A percentile compares a stretch with the other conserved stretches of the same genome.
Conservation (phyloP, 1,140 invertebrate genomes). For the Nymphalis io region DNA sequence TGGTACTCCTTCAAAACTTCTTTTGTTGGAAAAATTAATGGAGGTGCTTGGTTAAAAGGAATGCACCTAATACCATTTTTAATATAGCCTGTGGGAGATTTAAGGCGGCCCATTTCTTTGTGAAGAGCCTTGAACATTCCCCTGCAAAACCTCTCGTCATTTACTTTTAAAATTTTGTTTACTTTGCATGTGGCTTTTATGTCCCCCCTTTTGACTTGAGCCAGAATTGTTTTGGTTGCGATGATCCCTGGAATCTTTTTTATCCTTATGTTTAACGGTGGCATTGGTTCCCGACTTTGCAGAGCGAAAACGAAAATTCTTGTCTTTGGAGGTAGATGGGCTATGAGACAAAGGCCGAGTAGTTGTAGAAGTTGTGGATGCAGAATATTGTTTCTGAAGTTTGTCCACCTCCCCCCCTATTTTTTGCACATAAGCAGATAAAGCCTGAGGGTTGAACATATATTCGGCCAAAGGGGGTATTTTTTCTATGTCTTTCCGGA, state of each 20-base stretch:
- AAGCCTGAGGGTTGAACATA: slow-evolving; percentile 38
- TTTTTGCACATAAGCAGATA: slow-evolving; percentile 39
- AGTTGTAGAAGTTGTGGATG: too few species aligned
- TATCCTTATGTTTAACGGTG: too few species aligned
- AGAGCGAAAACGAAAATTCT: not conserved
- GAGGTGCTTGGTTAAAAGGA: slow-evolving; percentile 44
- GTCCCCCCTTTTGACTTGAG: slow-evolving; percentile 20
- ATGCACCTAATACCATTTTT: slow-evolving; percentile 36
- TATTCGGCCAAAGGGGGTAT: slow-evolving; percentile 44
- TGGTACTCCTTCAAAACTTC: slow-evolving; percentile 32
- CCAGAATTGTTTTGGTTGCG: too few species aligned
- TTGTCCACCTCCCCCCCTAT: slow-evolving; percentile 42
- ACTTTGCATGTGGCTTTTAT: slow-evolving; percentile 7
- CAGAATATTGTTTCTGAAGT: slow-evolving; percentile 30
- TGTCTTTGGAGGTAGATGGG: slow-evolving; percentile 21
- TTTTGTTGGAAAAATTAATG: slow-evolving; percentile 37
- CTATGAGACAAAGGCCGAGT: slow-evolving; percentile 18
- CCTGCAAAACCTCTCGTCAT: slow-evolving; percentile 11
- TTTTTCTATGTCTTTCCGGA: slow-evolving; percentile 38
- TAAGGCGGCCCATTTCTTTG: slow-evolving; percentile 36
- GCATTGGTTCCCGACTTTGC: not conserved
- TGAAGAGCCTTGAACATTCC: slow-evolving; percentile 41
- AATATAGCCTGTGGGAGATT: slow-evolving; percentile 19
- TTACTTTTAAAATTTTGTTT: too few species aligned
- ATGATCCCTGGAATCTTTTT: not conserved